These are phyloP conservation scores for Tenebrosternarchus preto DNA, from an alignment of 2,113 vertebrate species.

Conservation along the genomic window DNA sequence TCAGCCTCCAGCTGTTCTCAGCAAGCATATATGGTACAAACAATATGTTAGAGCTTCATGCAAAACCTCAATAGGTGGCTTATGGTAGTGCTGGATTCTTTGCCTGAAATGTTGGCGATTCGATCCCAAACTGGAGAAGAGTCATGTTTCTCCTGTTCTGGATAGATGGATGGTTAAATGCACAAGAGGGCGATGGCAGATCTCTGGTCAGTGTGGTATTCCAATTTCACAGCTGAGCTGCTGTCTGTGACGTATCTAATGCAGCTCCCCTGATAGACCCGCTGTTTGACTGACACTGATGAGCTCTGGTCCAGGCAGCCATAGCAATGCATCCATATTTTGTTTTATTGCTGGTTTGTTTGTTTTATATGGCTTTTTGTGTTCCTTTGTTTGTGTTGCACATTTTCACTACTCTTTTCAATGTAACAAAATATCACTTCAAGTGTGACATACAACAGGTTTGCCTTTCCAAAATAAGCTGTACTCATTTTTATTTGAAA, in stretches of 20 bases:
- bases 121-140: conserved; percentile 62
- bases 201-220: conserved; percentile 64
- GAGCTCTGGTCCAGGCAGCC: conserved; percentile 12
- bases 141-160: conserved; percentile 65
- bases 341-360: conserved; percentile 13
- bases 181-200: conserved; percentile 58
- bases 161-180: conserved; percentile 62
- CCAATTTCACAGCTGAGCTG: conserved; percentile 76
- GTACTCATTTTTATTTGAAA: too few species aligned
- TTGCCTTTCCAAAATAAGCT: background rate
- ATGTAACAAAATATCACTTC: conserved; percentile 34
- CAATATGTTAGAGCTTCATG: conserved; percentile 67
- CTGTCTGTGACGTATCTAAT: conserved; percentile 49
- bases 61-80: conserved; percentile 69
- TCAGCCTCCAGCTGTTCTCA: conserved; percentile 14
- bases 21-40: conserved; percentile 31
- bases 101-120: conserved; percentile 67
- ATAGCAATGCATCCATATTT: conserved; percentile 19
- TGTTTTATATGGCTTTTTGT: conserved; percentile 33
- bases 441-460: conserved; percentile 16
- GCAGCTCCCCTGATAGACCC: conserved; percentile 60
- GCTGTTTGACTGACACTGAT: conserved; percentile 61
- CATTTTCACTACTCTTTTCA: conserved; percentile 50
- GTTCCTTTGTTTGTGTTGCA: conserved; percentile 22
- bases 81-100: conserved; percentile 60